phyloP scores from a whole-genome alignment of 2,888 invertebrate genomes.

The Cataglyphis livida region DNA sequence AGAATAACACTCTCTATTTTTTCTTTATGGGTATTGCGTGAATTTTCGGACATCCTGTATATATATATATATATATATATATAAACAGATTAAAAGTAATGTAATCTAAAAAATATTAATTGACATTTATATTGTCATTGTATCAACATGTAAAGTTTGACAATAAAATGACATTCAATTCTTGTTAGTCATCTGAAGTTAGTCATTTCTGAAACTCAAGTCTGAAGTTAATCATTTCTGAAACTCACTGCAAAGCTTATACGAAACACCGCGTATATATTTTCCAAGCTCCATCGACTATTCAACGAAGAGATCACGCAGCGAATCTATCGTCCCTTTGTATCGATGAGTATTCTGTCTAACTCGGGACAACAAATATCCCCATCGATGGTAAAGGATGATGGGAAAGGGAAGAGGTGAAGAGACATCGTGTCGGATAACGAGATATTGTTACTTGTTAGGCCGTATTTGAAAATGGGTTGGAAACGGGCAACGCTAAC shows the following conservation, averaged over 20 bases:
- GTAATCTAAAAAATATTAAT: background rate
- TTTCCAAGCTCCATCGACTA: slow-evolving; percentile 6
- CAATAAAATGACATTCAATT: background rate
- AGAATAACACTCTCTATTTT: too few relatives aligned
- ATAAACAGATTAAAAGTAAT: background rate
- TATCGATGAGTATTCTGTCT: slow-evolving; percentile 58
- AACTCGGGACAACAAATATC: slow-evolving; percentile 59
- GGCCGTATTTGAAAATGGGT: slow-evolving; percentile 39
- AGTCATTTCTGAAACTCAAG: background rate
- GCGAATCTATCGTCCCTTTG: slow-evolving; percentile 60
- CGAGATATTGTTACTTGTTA: slow-evolving; percentile 54
- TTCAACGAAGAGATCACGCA: slow-evolving; percentile 49
- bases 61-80: background rate
- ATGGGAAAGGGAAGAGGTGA: background rate
- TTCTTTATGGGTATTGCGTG: too few relatives aligned
- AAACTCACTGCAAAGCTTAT: background rate
- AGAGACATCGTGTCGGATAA: slow-evolving; percentile 47
- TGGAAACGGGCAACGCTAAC: slow-evolving; percentile 35
- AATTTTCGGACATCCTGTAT: too few relatives aligned
- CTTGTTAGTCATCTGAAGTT: background rate
- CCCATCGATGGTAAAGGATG: slow-evolving; percentile 29
- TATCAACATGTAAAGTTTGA: background rate
- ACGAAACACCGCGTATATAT: slow-evolving; percentile 33
- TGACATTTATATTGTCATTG: background rate
- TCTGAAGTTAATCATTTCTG: too few relatives aligned